Conservation (phyloP, 2,113 vertebrate species). For the Sceloporus tristichus region DNA sequence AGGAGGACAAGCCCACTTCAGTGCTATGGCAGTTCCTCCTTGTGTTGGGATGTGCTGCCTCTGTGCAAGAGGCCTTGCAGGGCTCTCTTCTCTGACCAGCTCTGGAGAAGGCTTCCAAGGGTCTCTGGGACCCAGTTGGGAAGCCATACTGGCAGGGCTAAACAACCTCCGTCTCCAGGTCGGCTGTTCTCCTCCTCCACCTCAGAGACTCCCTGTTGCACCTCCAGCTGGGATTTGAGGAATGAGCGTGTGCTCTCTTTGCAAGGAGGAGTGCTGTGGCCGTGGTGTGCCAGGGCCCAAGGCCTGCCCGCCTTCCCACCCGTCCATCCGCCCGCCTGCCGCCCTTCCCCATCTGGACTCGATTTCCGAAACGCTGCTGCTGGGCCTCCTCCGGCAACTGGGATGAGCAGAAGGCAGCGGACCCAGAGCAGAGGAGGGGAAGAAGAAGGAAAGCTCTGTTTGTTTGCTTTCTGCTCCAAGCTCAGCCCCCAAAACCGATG, state of each 20-base stretch:
- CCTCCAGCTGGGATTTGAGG: conserved; percentile 33
- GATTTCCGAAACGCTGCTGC: conserved; percentile 63
- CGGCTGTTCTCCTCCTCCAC: neutral
- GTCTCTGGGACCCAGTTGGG: too few relatives aligned
- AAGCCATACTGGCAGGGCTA: too few relatives aligned
- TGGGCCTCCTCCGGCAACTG: neutral
- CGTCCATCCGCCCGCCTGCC: neutral
- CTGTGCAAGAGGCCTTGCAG: too few relatives aligned
- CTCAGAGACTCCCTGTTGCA: neutral
- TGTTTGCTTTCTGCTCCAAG: conserved; percentile 41
- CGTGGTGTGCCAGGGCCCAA: conserved; percentile 14
- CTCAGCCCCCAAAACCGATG: conserved; percentile 39
- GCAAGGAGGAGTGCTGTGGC: neutral
- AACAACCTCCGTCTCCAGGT: neutral
- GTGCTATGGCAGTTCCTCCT: too few relatives aligned
- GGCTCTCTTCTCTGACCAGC: too few relatives aligned
- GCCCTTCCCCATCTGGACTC: conserved; percentile 60
- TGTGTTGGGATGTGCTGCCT: too few relatives aligned
- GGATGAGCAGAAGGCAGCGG: conserved; percentile 49
- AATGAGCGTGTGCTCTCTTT: conserved; percentile 32
- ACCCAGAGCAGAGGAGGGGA: conserved; percentile 29
- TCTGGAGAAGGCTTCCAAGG: too few relatives aligned
- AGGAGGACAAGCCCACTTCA: too few relatives aligned
- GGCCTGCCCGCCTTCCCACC: conserved; percentile 18
- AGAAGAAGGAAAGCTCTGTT: conserved; percentile 12